Evolutionary conservation across 2,797 vertebrate species (phyloP).

Genomic region (Enteromius unitaeniatus): DNA sequence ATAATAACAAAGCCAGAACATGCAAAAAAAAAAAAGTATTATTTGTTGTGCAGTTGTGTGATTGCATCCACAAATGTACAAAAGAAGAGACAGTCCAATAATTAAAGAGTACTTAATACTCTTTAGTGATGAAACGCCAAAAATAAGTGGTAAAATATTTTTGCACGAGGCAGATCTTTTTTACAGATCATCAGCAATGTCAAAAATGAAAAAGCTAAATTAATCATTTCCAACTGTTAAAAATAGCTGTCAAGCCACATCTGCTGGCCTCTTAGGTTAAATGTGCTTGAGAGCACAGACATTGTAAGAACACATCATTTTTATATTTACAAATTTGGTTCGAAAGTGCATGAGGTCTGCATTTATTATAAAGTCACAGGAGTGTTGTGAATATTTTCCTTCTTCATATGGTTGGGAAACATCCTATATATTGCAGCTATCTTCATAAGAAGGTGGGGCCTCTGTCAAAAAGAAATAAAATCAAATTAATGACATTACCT

Average conservation of each 20-base stretch:
- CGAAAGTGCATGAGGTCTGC: slow-evolving; percentile 21
- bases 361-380: slow-evolving; percentile 8
- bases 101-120: slow-evolving; percentile 1
- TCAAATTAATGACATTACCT: slow-evolving; percentile 1
- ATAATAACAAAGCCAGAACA: background rate
- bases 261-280: slow-evolving; percentile 44
- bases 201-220: slow-evolving; percentile 6
- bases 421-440: slow-evolving; percentile 82
- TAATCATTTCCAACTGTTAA: slow-evolving; percentile 29
- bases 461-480: slow-evolving; percentile 73
- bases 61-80: background rate
- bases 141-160: slow-evolving; percentile 13
- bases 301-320: background rate
- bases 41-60: background rate
- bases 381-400: background rate
- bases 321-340: slow-evolving; percentile 11
- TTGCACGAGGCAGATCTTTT: background rate
- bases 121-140: background rate
- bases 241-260: slow-evolving; percentile 61
- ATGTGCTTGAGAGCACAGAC: slow-evolving; percentile 28
- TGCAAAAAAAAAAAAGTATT: background rate
- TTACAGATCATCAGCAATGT: background rate
- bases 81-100: background rate
- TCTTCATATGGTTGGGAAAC: background rate
- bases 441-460: slow-evolving; percentile 90